phyloP scores from a whole-genome alignment of 2,888 invertebrate species.

The Parochlus steinenii region DNA sequence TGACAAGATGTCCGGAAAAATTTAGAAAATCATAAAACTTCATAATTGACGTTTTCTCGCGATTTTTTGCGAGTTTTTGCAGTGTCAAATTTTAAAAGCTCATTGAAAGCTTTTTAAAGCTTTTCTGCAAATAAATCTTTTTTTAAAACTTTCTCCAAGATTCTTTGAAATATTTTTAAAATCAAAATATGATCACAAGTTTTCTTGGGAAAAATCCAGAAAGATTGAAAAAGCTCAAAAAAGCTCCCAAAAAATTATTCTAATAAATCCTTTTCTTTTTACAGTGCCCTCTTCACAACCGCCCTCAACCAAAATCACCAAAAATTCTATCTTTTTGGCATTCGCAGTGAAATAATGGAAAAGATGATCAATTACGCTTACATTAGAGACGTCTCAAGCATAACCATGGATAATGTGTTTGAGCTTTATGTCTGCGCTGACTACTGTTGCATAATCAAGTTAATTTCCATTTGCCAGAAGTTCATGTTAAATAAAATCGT shows the following conservation, averaged over 20 bases:
- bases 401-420: conserved; percentile 64
- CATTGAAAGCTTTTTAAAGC: no score
- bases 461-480: conserved; percentile 64
- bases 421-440: conserved; percentile 71
- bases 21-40: no score
- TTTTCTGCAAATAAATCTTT: no score
- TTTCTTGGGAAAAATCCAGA: no score
- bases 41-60: no score
- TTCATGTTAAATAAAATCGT: conserved; percentile 51
- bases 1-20: background rate
- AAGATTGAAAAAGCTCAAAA: no score
- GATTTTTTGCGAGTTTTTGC: no score
- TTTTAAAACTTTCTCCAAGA: no score
- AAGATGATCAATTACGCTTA: conserved; percentile 74
- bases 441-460: conserved; percentile 69
- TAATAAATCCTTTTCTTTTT: conserved; percentile 14
- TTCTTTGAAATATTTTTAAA: no score
- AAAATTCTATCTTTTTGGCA: conserved; percentile 58
- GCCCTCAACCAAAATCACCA: conserved; percentile 51
- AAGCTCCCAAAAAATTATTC: background rate
- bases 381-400: conserved; percentile 48
- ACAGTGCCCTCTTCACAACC: conserved; percentile 68
- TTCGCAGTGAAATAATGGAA: conserved; percentile 59
- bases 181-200: no score
- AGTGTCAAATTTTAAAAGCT: no score